These are phyloP conservation scores for Propithecus coquereli DNA, from an alignment of 2,113 vertebrate genomes.

Conservation along the genomic window DNA sequence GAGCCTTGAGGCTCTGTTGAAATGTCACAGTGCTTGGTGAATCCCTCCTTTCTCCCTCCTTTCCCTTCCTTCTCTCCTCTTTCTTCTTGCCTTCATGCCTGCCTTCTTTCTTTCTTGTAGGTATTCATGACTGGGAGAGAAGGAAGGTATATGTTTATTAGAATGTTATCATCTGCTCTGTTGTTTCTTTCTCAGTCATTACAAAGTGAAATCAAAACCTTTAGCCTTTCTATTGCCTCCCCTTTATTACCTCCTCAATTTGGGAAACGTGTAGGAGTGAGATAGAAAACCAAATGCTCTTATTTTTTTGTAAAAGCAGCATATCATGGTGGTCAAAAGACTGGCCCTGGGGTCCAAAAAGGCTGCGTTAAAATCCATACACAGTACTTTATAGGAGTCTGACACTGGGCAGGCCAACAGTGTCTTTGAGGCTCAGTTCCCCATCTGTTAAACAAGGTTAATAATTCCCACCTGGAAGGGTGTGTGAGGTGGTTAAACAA, in stretches of 20 bases:
- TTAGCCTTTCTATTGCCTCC: not conserved
- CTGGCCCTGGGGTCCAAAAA: not conserved
- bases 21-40: not conserved
- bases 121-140: not conserved
- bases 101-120: not conserved
- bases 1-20: not conserved
- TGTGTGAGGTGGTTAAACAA: not conserved
- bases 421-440: not conserved
- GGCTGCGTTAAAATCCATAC: not conserved
- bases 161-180: not conserved
- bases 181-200: not conserved
- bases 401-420: not conserved
- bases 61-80: too few relatives aligned
- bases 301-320: not conserved
- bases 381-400: not conserved
- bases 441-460: not conserved
- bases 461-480: not conserved
- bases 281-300: not conserved
- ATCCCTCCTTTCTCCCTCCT: too few relatives aligned
- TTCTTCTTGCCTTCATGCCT: not conserved
- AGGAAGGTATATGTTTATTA: not conserved
- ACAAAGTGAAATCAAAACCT: not conserved
- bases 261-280: not conserved
- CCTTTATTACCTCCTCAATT: not conserved
- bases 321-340: not conserved